phyloP scores from a whole-genome alignment of 2,888 invertebrate species.

The Acrobeloides nanus region DNA sequence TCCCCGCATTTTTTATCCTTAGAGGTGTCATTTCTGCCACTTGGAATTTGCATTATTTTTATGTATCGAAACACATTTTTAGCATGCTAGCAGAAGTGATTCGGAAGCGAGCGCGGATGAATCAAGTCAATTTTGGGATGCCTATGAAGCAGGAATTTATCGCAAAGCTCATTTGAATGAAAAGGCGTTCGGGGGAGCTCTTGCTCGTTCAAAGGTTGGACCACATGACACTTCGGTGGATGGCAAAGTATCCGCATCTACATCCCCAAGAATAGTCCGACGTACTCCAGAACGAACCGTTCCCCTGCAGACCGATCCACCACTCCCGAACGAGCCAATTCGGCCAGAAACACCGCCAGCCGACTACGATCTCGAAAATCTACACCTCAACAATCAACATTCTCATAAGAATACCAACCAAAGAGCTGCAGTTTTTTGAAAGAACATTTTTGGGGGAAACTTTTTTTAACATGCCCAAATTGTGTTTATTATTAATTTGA shows the following conservation, averaged over 20 bases:
- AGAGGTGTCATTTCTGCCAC: no score
- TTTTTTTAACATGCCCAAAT: no score
- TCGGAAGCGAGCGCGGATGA: slow-evolving; percentile 23
- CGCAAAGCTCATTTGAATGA: slow-evolving; percentile 40
- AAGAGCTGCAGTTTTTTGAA: no score
- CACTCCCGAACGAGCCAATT: neutral
- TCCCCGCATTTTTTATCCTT: no score
- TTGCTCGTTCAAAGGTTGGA: slow-evolving; percentile 10
- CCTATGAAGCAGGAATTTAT: slow-evolving; percentile 50
- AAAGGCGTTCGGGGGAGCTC: slow-evolving; percentile 20
- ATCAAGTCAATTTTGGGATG: slow-evolving; percentile 26
- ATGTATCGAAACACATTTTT: no score
- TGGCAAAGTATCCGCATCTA: neutral
- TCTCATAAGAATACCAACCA: no score
- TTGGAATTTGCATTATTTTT: no score
- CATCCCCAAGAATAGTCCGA: slow-evolving; percentile 22
- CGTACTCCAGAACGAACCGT: slow-evolving; percentile 21
- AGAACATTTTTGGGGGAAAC: no score
- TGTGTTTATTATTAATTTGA: no score
- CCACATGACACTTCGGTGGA: slow-evolving; percentile 4
- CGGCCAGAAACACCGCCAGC: slow-evolving; percentile 50
- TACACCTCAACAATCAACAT: no score
- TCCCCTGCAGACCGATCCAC: slow-evolving; percentile 6
- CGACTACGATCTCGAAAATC: slow-evolving; percentile 38
- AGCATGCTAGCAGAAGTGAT: slow-evolving; percentile 21